A percentile compares a stretch with the other conserved stretches of the same genome.
These are phyloP conservation scores for Ditylenchus dipsaci DNA, from an alignment of 1,140 invertebrate genomes.

Conservation along the genomic window DNA sequence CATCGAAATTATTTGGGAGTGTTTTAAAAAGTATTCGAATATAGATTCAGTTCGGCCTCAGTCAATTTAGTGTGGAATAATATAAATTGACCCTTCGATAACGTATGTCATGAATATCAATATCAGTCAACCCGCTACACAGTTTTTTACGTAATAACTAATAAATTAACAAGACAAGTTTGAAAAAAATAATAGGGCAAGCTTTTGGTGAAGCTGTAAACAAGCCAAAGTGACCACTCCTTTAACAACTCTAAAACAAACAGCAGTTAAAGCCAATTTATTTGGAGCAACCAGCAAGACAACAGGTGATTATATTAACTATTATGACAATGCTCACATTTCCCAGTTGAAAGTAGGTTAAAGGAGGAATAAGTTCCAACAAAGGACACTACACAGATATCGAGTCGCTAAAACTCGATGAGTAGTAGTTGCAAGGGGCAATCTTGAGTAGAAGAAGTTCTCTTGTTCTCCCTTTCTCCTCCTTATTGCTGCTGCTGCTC, in stretches of 20 bases:
- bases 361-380: not conserved
- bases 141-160: too few relatives aligned
- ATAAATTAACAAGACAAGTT: too few relatives aligned
- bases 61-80: too few relatives aligned
- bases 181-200: too few relatives aligned
- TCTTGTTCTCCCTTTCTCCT: not conserved
- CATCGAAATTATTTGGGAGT: too few relatives aligned
- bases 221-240: not conserved
- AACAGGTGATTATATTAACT: conserved; percentile 1
- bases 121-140: too few relatives aligned
- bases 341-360: not conserved
- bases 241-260: not conserved
- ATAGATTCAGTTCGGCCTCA: too few relatives aligned
- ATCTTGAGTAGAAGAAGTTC: conserved; percentile 1
- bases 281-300: not conserved
- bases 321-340: not conserved
- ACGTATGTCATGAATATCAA: too few relatives aligned
- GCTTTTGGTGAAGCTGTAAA: not conserved
- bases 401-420: too few relatives aligned
- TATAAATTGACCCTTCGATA: too few relatives aligned
- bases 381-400: too few relatives aligned
- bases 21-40: too few relatives aligned
- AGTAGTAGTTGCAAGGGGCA: not conserved
- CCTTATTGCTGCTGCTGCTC: not conserved
- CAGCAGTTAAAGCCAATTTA: not conserved